Evolutionary conservation across 2,113 vertebrate genomes (phyloP).

Genomic region (Trematocara zebra): DNA sequence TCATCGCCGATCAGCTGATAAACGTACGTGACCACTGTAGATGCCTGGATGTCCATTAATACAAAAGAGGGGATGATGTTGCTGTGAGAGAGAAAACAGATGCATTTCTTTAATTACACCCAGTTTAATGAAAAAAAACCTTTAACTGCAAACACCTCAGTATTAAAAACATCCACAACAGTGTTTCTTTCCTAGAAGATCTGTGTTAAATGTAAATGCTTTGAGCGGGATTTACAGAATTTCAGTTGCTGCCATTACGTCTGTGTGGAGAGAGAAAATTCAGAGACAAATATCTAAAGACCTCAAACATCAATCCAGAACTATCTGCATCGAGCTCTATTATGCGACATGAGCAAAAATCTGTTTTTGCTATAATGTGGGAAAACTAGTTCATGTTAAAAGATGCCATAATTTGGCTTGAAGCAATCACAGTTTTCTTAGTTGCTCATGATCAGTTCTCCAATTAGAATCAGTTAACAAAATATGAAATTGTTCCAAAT

Average conservation of each 20-base stretch:
- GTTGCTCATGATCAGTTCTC: not conserved
- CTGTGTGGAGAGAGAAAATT: not conserved
- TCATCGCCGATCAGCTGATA: conserved; percentile 98
- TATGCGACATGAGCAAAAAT: not conserved
- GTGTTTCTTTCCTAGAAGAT: not conserved
- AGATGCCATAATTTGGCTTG: not conserved
- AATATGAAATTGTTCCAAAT: not conserved
- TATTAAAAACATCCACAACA: not conserved
- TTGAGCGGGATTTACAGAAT: not conserved
- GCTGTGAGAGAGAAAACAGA: conserved; percentile 68
- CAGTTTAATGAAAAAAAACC: not conserved
- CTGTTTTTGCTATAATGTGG: not conserved
- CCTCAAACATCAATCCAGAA: not conserved
- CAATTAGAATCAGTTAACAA: not conserved
- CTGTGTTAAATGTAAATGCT: not conserved
- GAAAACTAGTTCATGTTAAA: not conserved
- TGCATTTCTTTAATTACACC: not conserved
- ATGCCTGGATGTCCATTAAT: conserved; percentile 98
- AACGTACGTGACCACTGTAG: conserved; percentile 96
- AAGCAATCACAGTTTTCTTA: not conserved
- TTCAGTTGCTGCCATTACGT: not conserved
- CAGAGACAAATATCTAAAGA: not conserved
- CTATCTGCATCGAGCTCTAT: not conserved
- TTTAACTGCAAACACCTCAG: not conserved
- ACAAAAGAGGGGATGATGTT: conserved; percentile 99